Base-by-base conservation (phyloP, 2,888 invertebrate genomes). In the Erebia ligea region DNA sequence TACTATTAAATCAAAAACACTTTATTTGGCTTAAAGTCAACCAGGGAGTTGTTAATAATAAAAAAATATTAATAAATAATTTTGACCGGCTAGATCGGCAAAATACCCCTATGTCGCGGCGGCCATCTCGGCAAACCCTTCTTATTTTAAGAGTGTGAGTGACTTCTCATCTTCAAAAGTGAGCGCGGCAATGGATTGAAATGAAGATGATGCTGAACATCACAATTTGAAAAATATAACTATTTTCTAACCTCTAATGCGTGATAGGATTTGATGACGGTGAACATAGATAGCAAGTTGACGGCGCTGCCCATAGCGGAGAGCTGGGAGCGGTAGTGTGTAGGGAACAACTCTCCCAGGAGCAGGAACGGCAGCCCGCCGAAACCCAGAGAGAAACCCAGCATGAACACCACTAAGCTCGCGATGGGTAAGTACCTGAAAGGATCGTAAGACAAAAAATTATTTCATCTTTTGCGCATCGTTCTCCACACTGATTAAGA, bases 361-460 rank as follows among this genome's bases (percentile, higher is more conserved):
- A 95, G 82, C 54, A 95, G 82, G 87, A 95, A 95, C 1, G 95
- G 95, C 13, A 95, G 88, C 1, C 95, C 95, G 0, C 95, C 95
- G 80, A 94, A 95, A 0, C 95, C 95, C 0, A 95, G 82, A 0
- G 95, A 94, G 86, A 95, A 95, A 0, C 94, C 95, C 57, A 94
- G 76, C 89, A 95, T 95, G 82, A 94, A 95, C 56, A 94, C 84
- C 42, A 95, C 90, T 50, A 95, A 83, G 73, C 95, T 94, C 1
- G 82, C 81, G 3, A 95, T 88, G 0, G 95, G 95, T 1, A 95
- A 82, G 74, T 93, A 94, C 25, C 94, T 94, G 84, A 0, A 75
- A 78, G 19, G 5, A 25, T 57, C 17, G 19, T 3, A 13, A 62
- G 10, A 57, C 21, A 57, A 56, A 48, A n/a, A 52, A 19, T 19